Base-by-base conservation (phyloP, 1,140 invertebrate genomes). In the Coenobita brevimanus region DNA sequence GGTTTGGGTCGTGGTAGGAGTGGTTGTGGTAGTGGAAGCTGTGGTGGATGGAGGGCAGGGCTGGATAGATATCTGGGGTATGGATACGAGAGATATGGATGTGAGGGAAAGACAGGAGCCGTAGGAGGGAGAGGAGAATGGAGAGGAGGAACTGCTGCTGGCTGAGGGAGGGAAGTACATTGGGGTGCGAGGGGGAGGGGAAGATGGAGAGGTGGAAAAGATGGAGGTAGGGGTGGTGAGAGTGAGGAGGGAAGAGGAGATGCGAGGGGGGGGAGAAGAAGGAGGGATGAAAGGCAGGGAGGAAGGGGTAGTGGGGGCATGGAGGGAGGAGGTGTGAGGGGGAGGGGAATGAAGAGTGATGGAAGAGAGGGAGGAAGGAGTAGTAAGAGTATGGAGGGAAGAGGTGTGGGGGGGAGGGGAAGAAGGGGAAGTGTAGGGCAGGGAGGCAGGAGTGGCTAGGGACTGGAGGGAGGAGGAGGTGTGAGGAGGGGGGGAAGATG, bases 401-500 rank as follows among this genome's bases (percentile, higher is more conserved):
- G n/a, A n/a, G n/a, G 75, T 1, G 6, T 0, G 43, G 13, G 46
- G 17, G 0, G 43, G 27, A 21, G 76, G 27, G 17, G 24, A 24
- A 21, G 27, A 13, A 27, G 30, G 46, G 46, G 10, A 54, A 17
- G 41, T 3, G 43, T 2, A 30, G 8, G 33, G 15, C 30, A 13
- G 38, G 17, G 13, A 36, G n/a, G n/a, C n/a, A n/a, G n/a, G n/a
- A n/a, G n/a, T n/a, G n/a, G n/a, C n/a, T n/a, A 38, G 38, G 24
- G 17, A 3, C 10, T 17, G 33, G 8, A 13, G 46, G 24, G 24
- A 60, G 57, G 36, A 41, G 38, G 46, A 50, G 21, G 64, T 50
- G 38, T 82, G 80, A 17, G 60, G 80, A 64, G n/a, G 62, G 13
- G 38, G 81, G 36, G 38, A n/a, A n/a, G n/a, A n/a, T n/a, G 60